Evolutionary conservation across 2,888 invertebrate species (phyloP).

Genomic region (Apodemia duryi): DNA sequence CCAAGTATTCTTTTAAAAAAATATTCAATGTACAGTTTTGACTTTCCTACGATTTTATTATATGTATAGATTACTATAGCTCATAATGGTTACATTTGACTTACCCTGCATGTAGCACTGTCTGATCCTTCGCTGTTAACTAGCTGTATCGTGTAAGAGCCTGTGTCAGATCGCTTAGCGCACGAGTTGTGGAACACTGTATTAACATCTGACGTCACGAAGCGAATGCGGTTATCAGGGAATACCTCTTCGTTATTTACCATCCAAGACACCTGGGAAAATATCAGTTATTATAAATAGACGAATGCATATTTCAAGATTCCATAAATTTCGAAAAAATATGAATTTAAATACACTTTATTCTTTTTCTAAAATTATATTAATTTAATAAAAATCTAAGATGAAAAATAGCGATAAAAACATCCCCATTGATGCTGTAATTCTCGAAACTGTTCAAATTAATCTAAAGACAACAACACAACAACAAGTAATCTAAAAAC

Average conservation of each 20-base stretch:
- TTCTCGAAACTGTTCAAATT: too few relatives aligned
- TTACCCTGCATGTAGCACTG: slow-evolving; percentile 91
- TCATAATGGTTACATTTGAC: slow-evolving; percentile 29
- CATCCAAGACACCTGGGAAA: slow-evolving; percentile 84
- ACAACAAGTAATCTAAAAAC: neutral
- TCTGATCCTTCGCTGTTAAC: slow-evolving; percentile 95
- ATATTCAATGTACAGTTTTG: too few relatives aligned
- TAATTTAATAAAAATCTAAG: too few relatives aligned
- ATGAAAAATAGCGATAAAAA: too few relatives aligned
- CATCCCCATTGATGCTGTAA: too few relatives aligned
- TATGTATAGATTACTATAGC: neutral
- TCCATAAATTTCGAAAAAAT: too few relatives aligned
- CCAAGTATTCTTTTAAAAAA: too few relatives aligned
- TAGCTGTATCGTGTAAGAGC: slow-evolving; percentile 94
- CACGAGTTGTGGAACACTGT: slow-evolving; percentile 92
- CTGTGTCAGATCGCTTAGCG: slow-evolving; percentile 95
- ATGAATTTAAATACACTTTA: too few relatives aligned
- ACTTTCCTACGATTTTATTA: too few relatives aligned
- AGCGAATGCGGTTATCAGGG: slow-evolving; percentile 89
- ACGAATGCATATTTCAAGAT: too few relatives aligned
- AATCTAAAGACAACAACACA: too few relatives aligned
- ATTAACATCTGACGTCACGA: slow-evolving; percentile 88
- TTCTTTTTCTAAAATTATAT: too few relatives aligned
- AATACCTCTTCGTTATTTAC: slow-evolving; percentile 92
- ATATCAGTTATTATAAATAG: neutral